Conservation (phyloP, 2,888 invertebrate species). For the Phalangium opilio region DNA sequence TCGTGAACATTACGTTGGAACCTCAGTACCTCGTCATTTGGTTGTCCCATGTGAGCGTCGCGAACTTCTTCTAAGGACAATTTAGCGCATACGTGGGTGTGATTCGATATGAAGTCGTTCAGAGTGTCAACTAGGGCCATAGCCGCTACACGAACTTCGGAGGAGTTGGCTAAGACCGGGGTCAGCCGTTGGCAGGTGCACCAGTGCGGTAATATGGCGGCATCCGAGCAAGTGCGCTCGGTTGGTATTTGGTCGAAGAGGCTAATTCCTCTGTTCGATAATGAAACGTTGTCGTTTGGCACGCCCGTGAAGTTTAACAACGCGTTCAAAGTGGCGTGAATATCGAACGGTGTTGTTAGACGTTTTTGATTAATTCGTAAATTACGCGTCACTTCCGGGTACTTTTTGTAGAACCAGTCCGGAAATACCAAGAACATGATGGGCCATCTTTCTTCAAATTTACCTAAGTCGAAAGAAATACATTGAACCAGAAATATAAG, state of each 20-base stretch:
- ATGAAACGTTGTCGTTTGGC: slow-evolving; percentile 8
- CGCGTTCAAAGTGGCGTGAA: slow-evolving; percentile 30
- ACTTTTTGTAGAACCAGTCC: slow-evolving; percentile 24
- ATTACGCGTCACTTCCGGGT: slow-evolving; percentile 22
- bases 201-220: slow-evolving; percentile 29
- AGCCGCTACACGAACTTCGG: slow-evolving; percentile 10
- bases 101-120: slow-evolving; percentile 10
- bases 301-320: slow-evolving; percentile 18
- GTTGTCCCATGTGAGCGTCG: slow-evolving; percentile 14
- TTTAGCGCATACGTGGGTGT: slow-evolving; percentile 5
- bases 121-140: slow-evolving; percentile 13
- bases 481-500: not conserved
- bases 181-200: slow-evolving; percentile 25
- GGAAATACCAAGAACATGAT: slow-evolving; percentile 30
- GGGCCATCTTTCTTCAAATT: slow-evolving; percentile 32
- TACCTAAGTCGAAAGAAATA: slow-evolving; percentile 20
- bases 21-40: slow-evolving; percentile 15
- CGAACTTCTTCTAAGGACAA: slow-evolving; percentile 9
- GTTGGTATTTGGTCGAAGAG: slow-evolving; percentile 28
- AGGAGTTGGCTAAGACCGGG: slow-evolving; percentile 8
- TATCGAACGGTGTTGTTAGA: slow-evolving; percentile 32
- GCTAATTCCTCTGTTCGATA: slow-evolving; percentile 21
- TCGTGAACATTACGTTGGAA: slow-evolving; percentile 15
- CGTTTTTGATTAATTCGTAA: slow-evolving; percentile 26
- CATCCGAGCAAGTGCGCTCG: slow-evolving; percentile 29